Conservation (phyloP, 2,113 vertebrate genomes). For the Cyprichromis sp. region DNA sequence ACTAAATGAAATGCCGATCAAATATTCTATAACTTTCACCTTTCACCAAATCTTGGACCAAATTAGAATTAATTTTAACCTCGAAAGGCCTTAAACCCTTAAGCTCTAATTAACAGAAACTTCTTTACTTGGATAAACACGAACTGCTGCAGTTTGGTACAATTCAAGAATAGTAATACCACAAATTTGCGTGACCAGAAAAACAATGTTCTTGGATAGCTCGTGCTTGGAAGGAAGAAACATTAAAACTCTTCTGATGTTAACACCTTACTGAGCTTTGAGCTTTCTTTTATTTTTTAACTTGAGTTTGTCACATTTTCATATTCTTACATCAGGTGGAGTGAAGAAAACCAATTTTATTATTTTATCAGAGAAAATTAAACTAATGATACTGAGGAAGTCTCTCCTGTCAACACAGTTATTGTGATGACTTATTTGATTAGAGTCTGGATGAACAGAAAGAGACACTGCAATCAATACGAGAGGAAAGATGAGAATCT, state of each 20-base stretch:
- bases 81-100: accelerated
- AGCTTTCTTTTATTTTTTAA: background rate
- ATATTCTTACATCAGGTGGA: background rate
- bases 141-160: background rate
- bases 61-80: background rate
- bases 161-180: background rate
- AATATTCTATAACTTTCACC: background rate
- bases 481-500: background rate
- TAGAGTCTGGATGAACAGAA: background rate
- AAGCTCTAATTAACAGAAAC: background rate
- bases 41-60: background rate
- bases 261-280: background rate
- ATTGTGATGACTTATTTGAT: background rate
- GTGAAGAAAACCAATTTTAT: background rate
- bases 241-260: background rate
- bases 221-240: background rate
- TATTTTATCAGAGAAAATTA: background rate
- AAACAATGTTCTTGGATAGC: background rate
- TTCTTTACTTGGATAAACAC: accelerated
- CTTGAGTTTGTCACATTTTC: background rate
- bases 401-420: background rate
- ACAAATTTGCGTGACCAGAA: background rate
- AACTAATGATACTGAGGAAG: background rate
- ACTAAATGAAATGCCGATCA: background rate
- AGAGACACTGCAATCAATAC: background rate